A percentile compares a stretch with the other conserved stretches of the same genome.
phyloP scores from a whole-genome alignment of 2,888 invertebrate species.

The Crematogaster levior region DNA sequence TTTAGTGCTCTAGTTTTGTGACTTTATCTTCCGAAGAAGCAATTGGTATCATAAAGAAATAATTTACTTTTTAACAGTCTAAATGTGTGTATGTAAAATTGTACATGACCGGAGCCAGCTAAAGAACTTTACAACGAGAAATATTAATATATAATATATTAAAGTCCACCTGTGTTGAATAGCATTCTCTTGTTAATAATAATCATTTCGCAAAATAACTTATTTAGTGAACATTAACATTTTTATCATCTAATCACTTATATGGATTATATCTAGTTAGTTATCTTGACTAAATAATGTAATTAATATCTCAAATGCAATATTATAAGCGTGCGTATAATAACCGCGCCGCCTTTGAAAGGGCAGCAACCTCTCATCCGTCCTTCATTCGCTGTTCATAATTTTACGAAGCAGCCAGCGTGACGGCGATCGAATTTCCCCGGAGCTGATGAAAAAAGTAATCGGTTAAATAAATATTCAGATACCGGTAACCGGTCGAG shows the following conservation, averaged over 20 bases:
- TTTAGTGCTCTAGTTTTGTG: neutral
- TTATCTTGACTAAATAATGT: constrained; percentile 29
- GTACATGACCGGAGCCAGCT: constrained; percentile 38
- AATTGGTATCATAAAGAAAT: neutral
- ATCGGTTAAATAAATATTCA: constrained; percentile 73
- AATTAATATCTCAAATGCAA: constrained; percentile 37
- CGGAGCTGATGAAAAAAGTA: constrained; percentile 65
- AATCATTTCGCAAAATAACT: constrained; percentile 12
- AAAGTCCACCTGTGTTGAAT: neutral
- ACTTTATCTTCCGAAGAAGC: neutral
- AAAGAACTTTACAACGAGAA: constrained; percentile 1
- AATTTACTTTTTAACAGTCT: constrained; percentile 1
- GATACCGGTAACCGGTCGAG: constrained; percentile 68
- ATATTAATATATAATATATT: neutral
- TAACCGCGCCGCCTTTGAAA: constrained; percentile 34
- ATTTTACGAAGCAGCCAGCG: constrained; percentile 59
- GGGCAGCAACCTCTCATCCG: constrained; percentile 35
- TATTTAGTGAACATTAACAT: constrained; percentile 12
- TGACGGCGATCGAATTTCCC: constrained; percentile 70
- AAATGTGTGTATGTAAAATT: neutral
- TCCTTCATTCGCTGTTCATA: constrained; percentile 61
- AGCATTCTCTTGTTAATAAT: constrained; percentile 15
- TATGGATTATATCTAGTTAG: constrained; percentile 10
- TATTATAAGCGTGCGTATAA: constrained; percentile 19
- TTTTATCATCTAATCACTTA: constrained; percentile 11